Base-by-base conservation (phyloP, 2,113 vertebrate species). In the Mastomys natalensis region DNA sequence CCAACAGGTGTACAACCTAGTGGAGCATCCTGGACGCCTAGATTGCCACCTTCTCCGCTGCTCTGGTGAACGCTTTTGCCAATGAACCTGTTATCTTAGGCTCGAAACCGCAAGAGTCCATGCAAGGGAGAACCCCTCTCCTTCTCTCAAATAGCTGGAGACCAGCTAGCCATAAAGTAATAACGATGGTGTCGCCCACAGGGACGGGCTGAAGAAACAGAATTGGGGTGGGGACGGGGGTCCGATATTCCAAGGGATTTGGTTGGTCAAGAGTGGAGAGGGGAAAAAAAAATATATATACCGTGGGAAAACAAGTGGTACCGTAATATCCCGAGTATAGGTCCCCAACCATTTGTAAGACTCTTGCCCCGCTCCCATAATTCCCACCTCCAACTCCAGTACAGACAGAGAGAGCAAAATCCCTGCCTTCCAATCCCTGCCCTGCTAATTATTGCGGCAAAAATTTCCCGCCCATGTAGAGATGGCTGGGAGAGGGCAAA, bases 401-500 rank as follows among this genome's bases (percentile, higher is more conserved):
- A 85, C 40, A 73, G 66, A 73, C n/a, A 68, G 76, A 73, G 66
- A 86, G 72, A 89, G 89, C 90, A n/a, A 82, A 15, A 72, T 31
- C 21, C 10, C 48, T 13, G 64, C 82, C 87, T 87, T 93, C 90
- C 66, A 74, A 78, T 72, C 81, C 80, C 64, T 3, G 43, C 89
- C 96, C 81, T 68, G 73, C 74, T 74, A 84, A 93, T 98, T 98
- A 98, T 97, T 98, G 98, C 97, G 94, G 89, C 78, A 87, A 96
- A 21, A 58, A 45, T 73, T 84, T 90, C 86, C 90, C 62, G 93
- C 95, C 97, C 95, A 7, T 5, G 85, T 8, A 78, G 77, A 95
- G 95, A 87, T 92, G 95, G 92, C 51, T n/a, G 90, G 97, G 94
- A 45, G 58, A 88, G 95, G 88, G 87, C 76, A 84, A 74, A 89